Base-by-base conservation (phyloP, 2,113 vertebrate species). In the Labrus mixtus region DNA sequence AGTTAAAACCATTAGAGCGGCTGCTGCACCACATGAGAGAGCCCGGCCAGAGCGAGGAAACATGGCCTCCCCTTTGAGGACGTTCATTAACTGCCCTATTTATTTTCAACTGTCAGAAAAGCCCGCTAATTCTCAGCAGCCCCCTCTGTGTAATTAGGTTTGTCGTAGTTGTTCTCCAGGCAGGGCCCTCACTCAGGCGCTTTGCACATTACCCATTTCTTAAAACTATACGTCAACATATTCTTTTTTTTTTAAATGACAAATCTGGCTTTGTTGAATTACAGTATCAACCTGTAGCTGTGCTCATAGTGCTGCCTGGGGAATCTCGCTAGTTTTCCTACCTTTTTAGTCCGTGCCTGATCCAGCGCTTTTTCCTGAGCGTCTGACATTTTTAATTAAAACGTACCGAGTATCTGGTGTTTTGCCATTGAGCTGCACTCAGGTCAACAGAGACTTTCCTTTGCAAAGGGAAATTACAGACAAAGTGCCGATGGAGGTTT, bases 41-140 rank as follows among this genome's bases (percentile, higher is more conserved):
- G 68, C 76, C 51, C 29, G 20, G 68, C 43, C 22, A 80, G 83
- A 81, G 80, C 13, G 51, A 71, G 75, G 70, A 76, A 88, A 84
- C 84, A 69, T 71, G 76, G 72, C 77, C 78, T 80, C 76, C 68
- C 80, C 81, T 86, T 76, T 89, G 87, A 91, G 92, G 85, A 84
- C 78, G 83, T 93, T 91, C 91, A 91, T 93, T 93, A 90, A 91
- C 91, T 86, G 84, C 76, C 77, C 82, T 82, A 90, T 95, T 94
- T 93, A 90, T 94, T 94, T 95, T 92, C 81, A 90, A 83, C 89
- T 93, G 93, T 94, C 92, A 93, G 76, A 87, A 86, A 83, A 78
- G 81, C 65, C 81, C 17, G 64, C 84, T 89, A 90, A 91, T 91
- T 91, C 87, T 82, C 82, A 74, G 83, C 80, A 66, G 78, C 75